Conservation (phyloP, 2,113 vertebrate genomes). For the Falcunculus frontatus region DNA sequence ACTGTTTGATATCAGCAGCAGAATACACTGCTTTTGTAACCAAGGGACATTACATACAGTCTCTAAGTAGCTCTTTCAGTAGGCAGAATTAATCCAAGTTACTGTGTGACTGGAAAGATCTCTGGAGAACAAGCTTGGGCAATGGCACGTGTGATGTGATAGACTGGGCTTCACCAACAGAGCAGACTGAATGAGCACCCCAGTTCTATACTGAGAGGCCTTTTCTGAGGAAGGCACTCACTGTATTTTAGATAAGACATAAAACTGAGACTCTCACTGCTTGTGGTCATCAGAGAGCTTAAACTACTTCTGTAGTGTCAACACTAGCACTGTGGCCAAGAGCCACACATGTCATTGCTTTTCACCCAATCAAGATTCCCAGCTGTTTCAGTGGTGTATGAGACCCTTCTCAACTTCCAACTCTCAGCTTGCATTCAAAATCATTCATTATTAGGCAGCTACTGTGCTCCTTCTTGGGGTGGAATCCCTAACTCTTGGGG, state of each 20-base stretch:
- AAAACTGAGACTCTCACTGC: neutral
- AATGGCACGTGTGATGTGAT: neutral
- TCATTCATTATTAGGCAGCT: neutral
- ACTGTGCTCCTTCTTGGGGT: neutral
- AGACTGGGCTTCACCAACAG: neutral
- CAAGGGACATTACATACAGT: neutral
- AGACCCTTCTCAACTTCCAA: neutral
- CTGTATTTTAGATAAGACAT: neutral
- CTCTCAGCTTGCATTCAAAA: neutral
- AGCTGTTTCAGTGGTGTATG: neutral
- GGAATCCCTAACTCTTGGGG: neutral
- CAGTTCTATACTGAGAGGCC: neutral
- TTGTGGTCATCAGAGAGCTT: neutral
- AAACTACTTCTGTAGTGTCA: neutral
- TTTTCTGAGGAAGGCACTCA: neutral
- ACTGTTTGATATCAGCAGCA: neutral
- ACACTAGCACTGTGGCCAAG: neutral
- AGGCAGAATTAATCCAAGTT: neutral
- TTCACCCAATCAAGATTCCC: neutral
- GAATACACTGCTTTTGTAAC: neutral
- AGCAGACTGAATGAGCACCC: neutral
- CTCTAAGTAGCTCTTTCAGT: neutral
- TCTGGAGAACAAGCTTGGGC: neutral
- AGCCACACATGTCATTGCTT: neutral
- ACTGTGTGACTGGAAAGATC: neutral